phyloP scores from a whole-genome alignment of 2,888 invertebrate species.

The Apamea sordens region DNA sequence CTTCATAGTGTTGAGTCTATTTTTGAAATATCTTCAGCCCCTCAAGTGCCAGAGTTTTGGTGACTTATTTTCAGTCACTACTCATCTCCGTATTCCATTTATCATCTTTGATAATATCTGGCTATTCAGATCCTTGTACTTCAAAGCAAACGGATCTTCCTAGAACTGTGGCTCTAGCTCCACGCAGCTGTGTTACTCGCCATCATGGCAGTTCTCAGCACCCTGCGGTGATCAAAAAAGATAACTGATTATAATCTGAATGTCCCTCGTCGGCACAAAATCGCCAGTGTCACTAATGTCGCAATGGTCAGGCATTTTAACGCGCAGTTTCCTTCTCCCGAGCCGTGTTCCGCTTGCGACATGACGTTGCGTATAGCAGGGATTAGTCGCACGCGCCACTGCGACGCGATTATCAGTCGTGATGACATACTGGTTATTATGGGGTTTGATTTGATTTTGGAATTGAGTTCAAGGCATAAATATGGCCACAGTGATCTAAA shows the following conservation, averaged over 20 bases:
- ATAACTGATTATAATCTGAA: conserved; percentile 30
- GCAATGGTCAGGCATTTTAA: conserved; percentile 70
- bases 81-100: background rate
- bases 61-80: background rate
- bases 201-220: background rate
- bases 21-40: background rate
- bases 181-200: background rate
- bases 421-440: conserved; percentile 61
- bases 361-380: conserved; percentile 63
- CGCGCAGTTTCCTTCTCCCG: conserved; percentile 68
- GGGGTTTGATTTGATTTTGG: conserved; percentile 15
- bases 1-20: background rate
- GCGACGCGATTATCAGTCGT: conserved; percentile 60
- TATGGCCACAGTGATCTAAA: background rate
- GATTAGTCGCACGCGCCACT: conserved; percentile 71
- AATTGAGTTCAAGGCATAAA: background rate
- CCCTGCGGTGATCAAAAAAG: conserved; percentile 23
- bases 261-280: conserved; percentile 38
- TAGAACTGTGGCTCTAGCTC: background rate
- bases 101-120: background rate
- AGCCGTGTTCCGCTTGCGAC: conserved; percentile 69
- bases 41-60: background rate
- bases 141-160: background rate
- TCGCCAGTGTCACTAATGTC: conserved; percentile 67
- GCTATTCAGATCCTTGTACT: background rate